These are phyloP conservation scores for Ceratina japonica DNA, from an alignment of 1,140 invertebrate species.

Conservation along the genomic window DNA sequence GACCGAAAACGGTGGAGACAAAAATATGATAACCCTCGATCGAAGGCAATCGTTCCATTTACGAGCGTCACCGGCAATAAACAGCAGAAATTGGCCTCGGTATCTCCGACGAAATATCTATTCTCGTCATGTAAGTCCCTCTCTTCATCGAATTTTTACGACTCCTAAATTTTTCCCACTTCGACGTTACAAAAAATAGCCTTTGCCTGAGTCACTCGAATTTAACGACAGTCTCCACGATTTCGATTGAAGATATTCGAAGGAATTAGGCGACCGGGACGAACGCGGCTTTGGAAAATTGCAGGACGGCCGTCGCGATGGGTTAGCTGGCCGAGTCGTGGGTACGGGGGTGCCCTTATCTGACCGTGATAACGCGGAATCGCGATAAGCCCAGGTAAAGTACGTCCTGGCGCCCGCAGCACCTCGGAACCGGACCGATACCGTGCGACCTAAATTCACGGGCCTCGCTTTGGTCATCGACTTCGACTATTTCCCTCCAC, in stretches of 20 bases:
- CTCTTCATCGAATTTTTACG: background rate
- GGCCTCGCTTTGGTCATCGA: constrained; percentile 28
- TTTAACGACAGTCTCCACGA: too few species aligned
- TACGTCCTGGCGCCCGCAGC: constrained; percentile 43
- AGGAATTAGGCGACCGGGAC: background rate
- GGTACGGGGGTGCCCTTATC: constrained; percentile 31
- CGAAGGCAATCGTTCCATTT: constrained; percentile 22
- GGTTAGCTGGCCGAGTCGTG: constrained; percentile 40
- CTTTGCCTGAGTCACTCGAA: too few species aligned
- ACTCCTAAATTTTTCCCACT: background rate
- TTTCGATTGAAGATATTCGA: too few species aligned
- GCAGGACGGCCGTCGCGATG: background rate
- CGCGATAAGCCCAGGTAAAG: constrained; percentile 37
- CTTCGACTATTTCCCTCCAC: background rate
- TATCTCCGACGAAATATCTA: background rate
- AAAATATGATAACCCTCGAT: constrained; percentile 41
- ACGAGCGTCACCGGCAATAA: constrained; percentile 1
- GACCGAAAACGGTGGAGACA: constrained; percentile 12
- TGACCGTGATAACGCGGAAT: constrained; percentile 46
- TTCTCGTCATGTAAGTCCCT: background rate
- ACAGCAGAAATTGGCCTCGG: background rate
- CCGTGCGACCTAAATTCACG: constrained; percentile 43
- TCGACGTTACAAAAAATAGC: rapidly evolving
- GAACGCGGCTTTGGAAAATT: background rate
- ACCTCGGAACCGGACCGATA: constrained; percentile 23